These are phyloP conservation scores for Porites rus DNA, from an alignment of 92 coral and sea anemone genomes.

Conservation along the genomic window DNA sequence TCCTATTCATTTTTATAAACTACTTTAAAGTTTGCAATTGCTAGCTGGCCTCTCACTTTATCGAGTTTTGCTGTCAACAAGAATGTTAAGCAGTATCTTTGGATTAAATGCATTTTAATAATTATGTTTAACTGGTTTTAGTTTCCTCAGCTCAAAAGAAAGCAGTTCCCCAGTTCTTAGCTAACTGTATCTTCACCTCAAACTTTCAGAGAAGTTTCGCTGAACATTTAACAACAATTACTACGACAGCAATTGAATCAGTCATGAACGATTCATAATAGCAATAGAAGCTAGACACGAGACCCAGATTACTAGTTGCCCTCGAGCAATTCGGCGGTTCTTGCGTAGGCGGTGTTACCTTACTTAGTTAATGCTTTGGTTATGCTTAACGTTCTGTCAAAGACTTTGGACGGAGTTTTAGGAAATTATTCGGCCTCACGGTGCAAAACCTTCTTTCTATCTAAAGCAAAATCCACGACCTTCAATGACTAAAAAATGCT, in stretches of 20 bases:
- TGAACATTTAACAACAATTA: too few species aligned
- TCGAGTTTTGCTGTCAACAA: background rate
- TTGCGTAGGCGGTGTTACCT: too few species aligned
- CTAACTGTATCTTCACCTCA: too few species aligned
- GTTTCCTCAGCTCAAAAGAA: background rate
- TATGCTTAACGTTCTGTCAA: background rate
- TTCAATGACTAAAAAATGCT: background rate
- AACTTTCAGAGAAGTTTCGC: too few species aligned
- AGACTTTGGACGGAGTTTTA: background rate
- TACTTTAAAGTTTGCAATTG: background rate
- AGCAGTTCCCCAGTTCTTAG: background rate
- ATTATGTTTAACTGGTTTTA: background rate
- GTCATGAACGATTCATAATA: too few species aligned
- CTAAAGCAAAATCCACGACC: background rate
- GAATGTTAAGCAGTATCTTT: background rate
- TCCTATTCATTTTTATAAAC: background rate
- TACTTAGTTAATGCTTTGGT: background rate
- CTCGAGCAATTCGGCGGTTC: constrained; percentile 4
- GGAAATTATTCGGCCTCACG: background rate
- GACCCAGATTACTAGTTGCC: constrained; percentile 14
- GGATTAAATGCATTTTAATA: background rate
- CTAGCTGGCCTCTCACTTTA: background rate
- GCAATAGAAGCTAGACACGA: background rate
- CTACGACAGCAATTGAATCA: too few species aligned
- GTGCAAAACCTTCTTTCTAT: background rate